Base-by-base conservation (phyloP, 2,888 invertebrate species). In the Aphidius colemani region DNA sequence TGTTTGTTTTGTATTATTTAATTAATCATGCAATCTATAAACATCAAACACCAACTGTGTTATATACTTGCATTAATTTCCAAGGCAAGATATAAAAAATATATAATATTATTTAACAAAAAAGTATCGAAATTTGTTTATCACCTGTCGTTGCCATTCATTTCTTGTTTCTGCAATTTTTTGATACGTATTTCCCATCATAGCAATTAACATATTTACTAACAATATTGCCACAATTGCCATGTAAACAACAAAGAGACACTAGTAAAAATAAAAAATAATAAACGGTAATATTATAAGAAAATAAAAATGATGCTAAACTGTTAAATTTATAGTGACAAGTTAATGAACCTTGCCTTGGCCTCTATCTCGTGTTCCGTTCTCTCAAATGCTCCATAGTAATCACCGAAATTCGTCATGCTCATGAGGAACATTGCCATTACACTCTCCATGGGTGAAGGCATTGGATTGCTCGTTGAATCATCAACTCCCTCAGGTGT, bases 181-280 rank as follows among this genome's bases (percentile, higher is more conserved):
- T 82, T 96, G 96, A 81, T 98, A 99, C 4, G 98, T 98, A 83
- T 98, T 98, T 0, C 98, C 98, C 98, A 98, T 98, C 98, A 98
- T 98, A 69, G 98, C 98, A 77, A 98, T 98, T 83, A 98, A 86
- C 95, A 98, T 96, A 86, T 98, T 98, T 59, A 98, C 95, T 64
- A 98, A 85, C 44, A 98, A 85, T 66, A 98, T 92, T 0, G 96
- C 95, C 18, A 98, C 98, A 79, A 98, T 93, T 63, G 93, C 94
- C 96, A 98, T 98, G 84, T 96, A 99, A 45, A 97, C 86, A n/a
- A 98, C 92, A 84, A 98, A 98, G 10, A 98, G 85, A 11, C 93
- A 85, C 92, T 92, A 84, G 7, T 83, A 83, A 63, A 30, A 30
- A 30, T 30, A 18, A 18, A 18, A 18, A 58, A 61, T 8, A n/a